phyloP scores from a whole-genome alignment of 2,113 vertebrate genomes.

The Struthio camelus region DNA sequence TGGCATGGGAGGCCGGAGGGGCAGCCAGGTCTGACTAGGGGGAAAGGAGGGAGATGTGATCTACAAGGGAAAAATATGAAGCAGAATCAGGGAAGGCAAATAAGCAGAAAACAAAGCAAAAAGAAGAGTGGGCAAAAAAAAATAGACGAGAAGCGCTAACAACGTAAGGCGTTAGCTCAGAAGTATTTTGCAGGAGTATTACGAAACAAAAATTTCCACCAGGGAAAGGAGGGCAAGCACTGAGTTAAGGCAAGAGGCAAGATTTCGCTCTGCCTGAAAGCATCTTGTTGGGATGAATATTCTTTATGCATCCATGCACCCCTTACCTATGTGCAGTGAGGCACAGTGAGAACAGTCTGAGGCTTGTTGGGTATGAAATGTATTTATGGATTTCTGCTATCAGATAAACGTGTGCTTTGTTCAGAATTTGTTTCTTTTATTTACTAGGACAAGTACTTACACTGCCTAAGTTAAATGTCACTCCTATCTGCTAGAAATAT shows the following conservation, averaged over 20 bases:
- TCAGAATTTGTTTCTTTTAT: slow-evolving; percentile 28
- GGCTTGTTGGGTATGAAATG: not conserved
- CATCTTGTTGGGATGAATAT: not conserved
- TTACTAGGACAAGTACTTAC: not conserved
- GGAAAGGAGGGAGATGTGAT: not conserved
- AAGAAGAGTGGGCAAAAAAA: no score
- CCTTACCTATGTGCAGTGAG: not conserved
- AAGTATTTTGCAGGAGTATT: not conserved
- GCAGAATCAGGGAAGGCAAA: not conserved
- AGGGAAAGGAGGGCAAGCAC: not conserved
- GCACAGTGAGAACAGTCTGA: not conserved
- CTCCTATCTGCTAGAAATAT: slow-evolving; percentile 22
- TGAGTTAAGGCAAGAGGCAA: not conserved
- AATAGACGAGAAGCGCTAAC: not conserved
- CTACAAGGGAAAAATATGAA: not conserved
- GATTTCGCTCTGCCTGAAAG: slow-evolving; percentile 13
- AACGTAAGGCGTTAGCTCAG: not conserved
- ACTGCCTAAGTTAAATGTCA: slow-evolving; percentile 6
- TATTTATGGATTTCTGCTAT: slow-evolving; percentile 24
- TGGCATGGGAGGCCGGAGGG: no score
- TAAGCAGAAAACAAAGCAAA: not conserved
- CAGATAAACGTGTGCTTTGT: slow-evolving; percentile 16
- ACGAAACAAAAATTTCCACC: not conserved
- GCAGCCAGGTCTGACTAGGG: not conserved
- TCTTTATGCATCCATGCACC: not conserved